phyloP scores from a whole-genome alignment of 1,140 invertebrate species.

The Apis florea region DNA sequence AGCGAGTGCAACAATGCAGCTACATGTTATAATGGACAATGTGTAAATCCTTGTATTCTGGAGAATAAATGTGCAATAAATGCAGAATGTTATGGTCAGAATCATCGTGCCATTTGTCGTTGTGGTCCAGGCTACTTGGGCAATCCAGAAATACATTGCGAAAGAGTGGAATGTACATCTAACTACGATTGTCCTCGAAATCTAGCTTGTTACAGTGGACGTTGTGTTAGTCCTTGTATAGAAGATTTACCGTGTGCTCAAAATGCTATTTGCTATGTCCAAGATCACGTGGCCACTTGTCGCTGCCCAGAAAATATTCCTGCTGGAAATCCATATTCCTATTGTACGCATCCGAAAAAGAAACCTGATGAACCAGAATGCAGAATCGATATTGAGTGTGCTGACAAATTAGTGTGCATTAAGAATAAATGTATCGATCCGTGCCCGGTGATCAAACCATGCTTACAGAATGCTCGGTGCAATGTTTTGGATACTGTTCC shows the following conservation, averaged over 20 bases:
- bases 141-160: slow-evolving; percentile 89
- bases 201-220: slow-evolving; percentile 85
- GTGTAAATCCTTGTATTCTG: slow-evolving; percentile 89
- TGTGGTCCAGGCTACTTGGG: slow-evolving; percentile 87
- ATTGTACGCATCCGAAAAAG: slow-evolving; percentile 83
- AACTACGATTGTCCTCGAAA: slow-evolving; percentile 88
- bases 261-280: slow-evolving; percentile 89
- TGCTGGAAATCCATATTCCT: slow-evolving; percentile 88
- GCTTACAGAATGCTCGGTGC: slow-evolving; percentile 86
- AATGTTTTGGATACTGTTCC: slow-evolving; percentile 90
- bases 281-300: slow-evolving; percentile 88
- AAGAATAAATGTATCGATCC: slow-evolving; percentile 89
- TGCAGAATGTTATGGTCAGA: slow-evolving; percentile 89
- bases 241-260: slow-evolving; percentile 86
- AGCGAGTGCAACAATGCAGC: slow-evolving; percentile 88
- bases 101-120: slow-evolving; percentile 88
- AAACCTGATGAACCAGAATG: slow-evolving; percentile 85
- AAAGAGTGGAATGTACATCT: slow-evolving; percentile 89
- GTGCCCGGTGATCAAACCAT: slow-evolving; percentile 87
- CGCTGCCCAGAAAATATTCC: slow-evolving; percentile 88
- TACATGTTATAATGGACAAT: slow-evolving; percentile 91
- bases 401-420: slow-evolving; percentile 90
- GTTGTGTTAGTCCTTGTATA: slow-evolving; percentile 89
- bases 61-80: slow-evolving; percentile 90
- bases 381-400: slow-evolving; percentile 88